These are phyloP conservation scores for Dendrocopos noguchii DNA, from an alignment of 2,113 vertebrate species.

Conservation along the genomic window DNA sequence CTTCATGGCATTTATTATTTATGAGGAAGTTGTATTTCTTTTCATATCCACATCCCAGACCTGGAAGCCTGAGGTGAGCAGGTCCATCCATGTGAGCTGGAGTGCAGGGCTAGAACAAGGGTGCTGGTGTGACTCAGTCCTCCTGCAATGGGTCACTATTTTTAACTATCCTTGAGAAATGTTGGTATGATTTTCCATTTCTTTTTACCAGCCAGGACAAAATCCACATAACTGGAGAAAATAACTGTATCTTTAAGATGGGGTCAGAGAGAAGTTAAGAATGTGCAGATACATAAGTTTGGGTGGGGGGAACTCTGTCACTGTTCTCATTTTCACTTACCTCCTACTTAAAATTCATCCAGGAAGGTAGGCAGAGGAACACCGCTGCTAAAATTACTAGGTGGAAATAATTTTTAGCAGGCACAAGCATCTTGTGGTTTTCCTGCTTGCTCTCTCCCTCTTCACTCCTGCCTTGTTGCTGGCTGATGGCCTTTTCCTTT, in stretches of 20 bases:
- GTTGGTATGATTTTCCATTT: fast-evolving
- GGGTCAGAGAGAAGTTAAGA: slow-evolving; percentile 33
- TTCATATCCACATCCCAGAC: fast-evolving
- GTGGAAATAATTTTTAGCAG: slow-evolving; percentile 55
- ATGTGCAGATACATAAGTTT: slow-evolving; percentile 1
- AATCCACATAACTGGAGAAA: neutral
- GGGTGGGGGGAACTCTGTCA: neutral
- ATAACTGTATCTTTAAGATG: slow-evolving; percentile 21
- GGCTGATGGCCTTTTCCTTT: neutral
- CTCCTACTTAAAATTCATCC: slow-evolving; percentile 48
- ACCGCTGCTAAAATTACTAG: slow-evolving; percentile 58
- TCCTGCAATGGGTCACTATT: neutral
- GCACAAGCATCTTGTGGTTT: slow-evolving; percentile 33
- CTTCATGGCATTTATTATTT: neutral
- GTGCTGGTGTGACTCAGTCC: neutral
- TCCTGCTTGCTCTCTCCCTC: neutral
- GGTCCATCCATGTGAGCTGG: neutral
- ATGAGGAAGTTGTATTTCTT: neutral
- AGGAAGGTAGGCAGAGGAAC: slow-evolving; percentile 37
- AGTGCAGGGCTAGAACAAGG: neutral
- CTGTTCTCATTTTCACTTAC: slow-evolving; percentile 33
- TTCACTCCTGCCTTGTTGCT: neutral
- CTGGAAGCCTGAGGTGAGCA: neutral
- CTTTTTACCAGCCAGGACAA: neutral
- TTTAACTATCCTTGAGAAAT: neutral